Evolutionary conservation across 2,888 invertebrate genomes (phyloP).

Genomic region (Netelia virgata): DNA sequence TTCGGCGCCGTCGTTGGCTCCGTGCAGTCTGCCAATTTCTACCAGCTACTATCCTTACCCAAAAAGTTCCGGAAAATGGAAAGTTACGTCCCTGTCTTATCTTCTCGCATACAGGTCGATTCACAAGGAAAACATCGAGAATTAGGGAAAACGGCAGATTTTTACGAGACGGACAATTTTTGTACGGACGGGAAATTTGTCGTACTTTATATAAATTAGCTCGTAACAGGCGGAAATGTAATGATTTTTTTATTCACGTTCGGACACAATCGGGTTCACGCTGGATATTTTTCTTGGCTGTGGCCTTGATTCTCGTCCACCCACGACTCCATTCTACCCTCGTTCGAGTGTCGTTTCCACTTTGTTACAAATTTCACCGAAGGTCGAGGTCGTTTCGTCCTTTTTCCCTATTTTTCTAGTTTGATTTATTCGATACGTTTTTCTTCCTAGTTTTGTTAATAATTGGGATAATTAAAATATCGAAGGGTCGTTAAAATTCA

Average conservation of each 20-base stretch:
- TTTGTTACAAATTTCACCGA: slow-evolving; percentile 48
- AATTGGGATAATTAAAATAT: not conserved
- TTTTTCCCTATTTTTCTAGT: not conserved
- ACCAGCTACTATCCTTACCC: not conserved
- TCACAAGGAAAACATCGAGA: too few species aligned
- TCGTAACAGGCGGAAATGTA: too few species aligned
- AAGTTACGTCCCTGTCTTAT: not conserved
- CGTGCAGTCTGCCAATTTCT: slow-evolving; percentile 66
- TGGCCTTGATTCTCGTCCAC: slow-evolving; percentile 57
- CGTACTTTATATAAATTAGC: too few species aligned
- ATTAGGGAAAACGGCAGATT: not conserved
- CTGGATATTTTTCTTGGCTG: slow-evolving; percentile 22
- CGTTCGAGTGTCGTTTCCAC: slow-evolving; percentile 36
- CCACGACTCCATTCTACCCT: not conserved
- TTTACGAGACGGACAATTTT: not conserved
- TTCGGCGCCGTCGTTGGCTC: slow-evolving; percentile 52
- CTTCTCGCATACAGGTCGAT: not conserved
- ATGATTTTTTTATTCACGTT: not conserved
- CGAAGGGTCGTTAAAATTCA: not conserved
- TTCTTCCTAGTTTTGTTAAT: not conserved
- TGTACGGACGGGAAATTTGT: too few species aligned
- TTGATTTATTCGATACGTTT: not conserved
- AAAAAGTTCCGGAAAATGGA: not conserved
- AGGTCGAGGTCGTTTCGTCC: slow-evolving; percentile 46
- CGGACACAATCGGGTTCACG: too few species aligned